Evolutionary conservation across 2,888 invertebrate species (phyloP).

Genomic region (Salticus scenicus): DNA sequence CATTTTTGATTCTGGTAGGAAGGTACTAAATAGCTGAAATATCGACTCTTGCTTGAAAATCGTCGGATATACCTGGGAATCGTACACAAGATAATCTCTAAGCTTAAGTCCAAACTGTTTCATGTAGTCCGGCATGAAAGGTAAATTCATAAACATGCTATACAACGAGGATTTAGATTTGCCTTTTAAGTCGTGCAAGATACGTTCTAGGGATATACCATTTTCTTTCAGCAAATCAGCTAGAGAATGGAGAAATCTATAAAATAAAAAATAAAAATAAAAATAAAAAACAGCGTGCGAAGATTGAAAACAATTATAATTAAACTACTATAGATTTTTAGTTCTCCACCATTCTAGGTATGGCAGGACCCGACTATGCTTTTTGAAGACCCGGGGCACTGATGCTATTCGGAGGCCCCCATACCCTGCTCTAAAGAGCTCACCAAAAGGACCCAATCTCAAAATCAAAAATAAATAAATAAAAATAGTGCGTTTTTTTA

Average conservation of each 20-base stretch:
- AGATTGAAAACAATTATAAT: too few species aligned
- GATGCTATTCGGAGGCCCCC: too few species aligned
- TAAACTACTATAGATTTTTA: too few species aligned
- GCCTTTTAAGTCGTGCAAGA: constrained; percentile 2
- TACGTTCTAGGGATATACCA: constrained; percentile 27
- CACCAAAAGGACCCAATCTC: too few species aligned
- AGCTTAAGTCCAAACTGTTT: constrained; percentile 17
- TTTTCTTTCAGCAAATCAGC: not conserved
- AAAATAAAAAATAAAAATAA: not conserved
- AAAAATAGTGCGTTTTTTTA: too few species aligned
- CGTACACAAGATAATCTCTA: constrained; percentile 12
- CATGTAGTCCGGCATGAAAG: constrained; percentile 28
- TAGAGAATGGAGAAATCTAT: constrained; percentile 29
- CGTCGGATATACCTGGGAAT: constrained; percentile 17
- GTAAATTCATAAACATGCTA: not conserved
- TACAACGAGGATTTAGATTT: constrained; percentile 7
- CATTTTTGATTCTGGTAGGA: not conserved
- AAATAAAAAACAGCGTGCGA: too few species aligned
- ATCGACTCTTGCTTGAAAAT: not conserved
- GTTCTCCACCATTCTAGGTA: too few species aligned
- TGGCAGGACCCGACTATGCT: too few species aligned
- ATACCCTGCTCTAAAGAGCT: too few species aligned
- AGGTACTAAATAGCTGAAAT: constrained; percentile 17
- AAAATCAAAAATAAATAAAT: too few species aligned
- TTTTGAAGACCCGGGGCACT: too few species aligned